Base-by-base conservation (phyloP, 2,113 vertebrate species). In the Rhombomys opimus region DNA sequence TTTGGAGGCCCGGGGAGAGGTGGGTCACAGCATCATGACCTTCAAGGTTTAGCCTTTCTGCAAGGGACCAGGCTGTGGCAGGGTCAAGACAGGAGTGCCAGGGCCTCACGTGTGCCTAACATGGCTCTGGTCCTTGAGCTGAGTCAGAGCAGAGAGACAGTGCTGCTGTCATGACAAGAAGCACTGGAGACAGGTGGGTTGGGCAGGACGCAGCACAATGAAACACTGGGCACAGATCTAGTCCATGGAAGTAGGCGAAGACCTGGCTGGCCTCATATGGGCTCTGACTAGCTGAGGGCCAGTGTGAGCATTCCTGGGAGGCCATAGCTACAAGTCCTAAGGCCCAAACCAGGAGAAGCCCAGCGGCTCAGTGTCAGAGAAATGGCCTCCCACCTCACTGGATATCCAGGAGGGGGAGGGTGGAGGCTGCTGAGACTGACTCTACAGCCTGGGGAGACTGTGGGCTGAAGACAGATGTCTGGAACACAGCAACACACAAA, bases 101-200 rank as follows among this genome's bases (percentile, higher is more conserved):
- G 25, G 30, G 18, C 63, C 41, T 52, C 84, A 4, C 2, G 0
- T 50, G 41, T 68, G 5, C 18, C 27, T 18, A 68, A 41, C 27
- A 22, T 12, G 9, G 84, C 27, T 86, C 84, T 67, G 61, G 5
- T 50, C 41, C 84, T 86, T 67, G 84, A 86, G 27, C 50, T 67
- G 27, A 5, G 23, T 2, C 46, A 27, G 3, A 63, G 18, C 11
- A 13, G 5, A 38, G 50, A n/a, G 67, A 38, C 63, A 35, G 41
- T 32, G 57, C 18, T 25, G 2, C 27, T 17, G 46, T n/a, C 50
- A 5, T 27, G 3, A n/a, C 41, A 0, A 85, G 20, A 3, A 7
- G 1, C 8, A 17, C 23, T 11, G 3, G 7, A 57, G 8, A 11
- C 46, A 18, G n/a, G 11, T 27, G 18, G 22, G n/a, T 12, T 9